Base-by-base conservation (phyloP, 1,140 invertebrate genomes). In the Ylistrum balloti region DNA sequence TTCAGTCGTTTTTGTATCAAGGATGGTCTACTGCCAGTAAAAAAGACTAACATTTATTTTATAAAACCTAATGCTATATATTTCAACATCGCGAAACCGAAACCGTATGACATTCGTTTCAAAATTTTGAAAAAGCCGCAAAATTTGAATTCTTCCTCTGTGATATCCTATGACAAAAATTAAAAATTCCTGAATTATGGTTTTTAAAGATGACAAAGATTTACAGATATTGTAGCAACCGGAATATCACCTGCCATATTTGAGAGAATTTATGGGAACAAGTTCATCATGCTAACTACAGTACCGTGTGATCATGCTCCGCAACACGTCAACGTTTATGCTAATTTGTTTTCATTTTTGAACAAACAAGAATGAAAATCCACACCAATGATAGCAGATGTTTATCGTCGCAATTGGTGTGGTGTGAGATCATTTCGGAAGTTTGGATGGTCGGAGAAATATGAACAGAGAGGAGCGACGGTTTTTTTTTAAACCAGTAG, bases 231-330 rank as follows among this genome's bases (percentile, higher is more conserved):
- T 74, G 56, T 74, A 28, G 56, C 56, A 74, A 74, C 56, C 17
- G 56, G 56, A 11, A n/a, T 28, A 74, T 74, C 56, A 74, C 56
- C 56, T 74, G 56, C 56, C 56, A 74, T 74, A 74, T 22, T 74
- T 74, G 56, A 74, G 56, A n/a, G 56, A 74, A 74, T 74, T 74
- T 74, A 74, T 74, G 56, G 28, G 56, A 74, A 74, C 56, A 74
- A 74, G 56, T 74, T 74, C 56, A 74, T 74, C 56, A 74, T 74
- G 0, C 56, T 11, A 74, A 74, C 56, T 3, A 74, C 22, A 74
- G 5, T 3, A 28, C 22, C n/a, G 56, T 74, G 22, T 74, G 56
- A 74, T 74, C 56, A 28, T 11, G 13, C 22, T 74, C 56, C 56
- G 56, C 56, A 74, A 28, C 56, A 74, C n/a, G 5, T n/a, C 56